Base-by-base conservation (phyloP, 1,140 invertebrate species). In the Drosophila fuyamai region DNA sequence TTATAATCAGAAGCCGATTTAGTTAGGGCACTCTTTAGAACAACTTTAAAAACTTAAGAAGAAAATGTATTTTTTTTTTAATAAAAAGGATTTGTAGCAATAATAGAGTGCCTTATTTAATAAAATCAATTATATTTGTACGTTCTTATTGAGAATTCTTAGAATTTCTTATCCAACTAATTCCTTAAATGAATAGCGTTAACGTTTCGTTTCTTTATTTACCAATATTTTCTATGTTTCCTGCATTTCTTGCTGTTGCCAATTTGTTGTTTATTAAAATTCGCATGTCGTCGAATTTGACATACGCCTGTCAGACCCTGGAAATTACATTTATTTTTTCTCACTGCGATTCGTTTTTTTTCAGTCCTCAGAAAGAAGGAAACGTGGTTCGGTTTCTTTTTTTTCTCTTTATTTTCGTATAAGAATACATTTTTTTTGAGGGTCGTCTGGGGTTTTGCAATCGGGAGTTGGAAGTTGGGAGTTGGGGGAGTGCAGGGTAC, bases 271-370 rank as follows among this genome's bases (percentile, higher is more conserved):
- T 68, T 88, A 83, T 67, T 81, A 83, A 88, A 83, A 80, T 80
- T 88, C 81, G 76, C 84, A 84, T 88, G 83, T 88, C 83, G 84
- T 89, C 84, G 76, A 89, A 84, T 80, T 77, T 88, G 83, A 88
- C 83, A 78, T 75, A 71, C 73, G 80, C 80, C 83, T 88, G 83
- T 88, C 83, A 88, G 73, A 48, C 9, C 46, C 72, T 83, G 76
- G 80, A 89, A 88, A 88, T 88, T 89, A 88, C 76, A 67, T 78
- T 78, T 78, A 51, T 78, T 76, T 60, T 51, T 46, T 47, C 53
- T 32, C 29, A 51, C 50, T 36, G 14, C 16, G 4, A 35, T 35
- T 53, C 18, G 56, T 35, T 18, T 50, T 53, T 68, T 48, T 50
- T 32, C 29, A 32, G 1, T 51, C 29, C 18, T 18, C 1, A 7